Conservation (phyloP, 64 coral and sea anemone species). For the Porites australiensis region DNA sequence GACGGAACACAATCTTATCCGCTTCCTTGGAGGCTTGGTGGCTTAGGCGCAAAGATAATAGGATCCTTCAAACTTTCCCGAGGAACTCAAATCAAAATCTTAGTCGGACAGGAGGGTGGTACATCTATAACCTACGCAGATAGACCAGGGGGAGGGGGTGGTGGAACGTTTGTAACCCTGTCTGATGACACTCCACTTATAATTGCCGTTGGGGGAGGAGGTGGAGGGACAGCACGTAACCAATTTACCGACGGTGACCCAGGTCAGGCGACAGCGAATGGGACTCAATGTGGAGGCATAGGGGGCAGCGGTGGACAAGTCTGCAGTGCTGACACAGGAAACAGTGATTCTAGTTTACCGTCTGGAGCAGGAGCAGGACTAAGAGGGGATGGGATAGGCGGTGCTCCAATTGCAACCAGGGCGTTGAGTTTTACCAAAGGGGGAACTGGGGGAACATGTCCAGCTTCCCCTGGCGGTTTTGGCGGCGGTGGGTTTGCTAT, state of each 20-base stretch:
- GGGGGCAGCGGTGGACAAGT: slow-evolving; percentile 50
- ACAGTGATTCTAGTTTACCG: not conserved
- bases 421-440: slow-evolving; percentile 50
- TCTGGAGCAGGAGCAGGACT: not conserved
- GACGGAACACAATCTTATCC: not conserved
- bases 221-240: slow-evolving; percentile 16
- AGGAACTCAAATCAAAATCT: slow-evolving; percentile 70
- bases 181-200: slow-evolving; percentile 67
- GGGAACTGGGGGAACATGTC: slow-evolving; percentile 37
- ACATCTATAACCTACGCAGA: not conserved
- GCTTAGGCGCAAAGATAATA: slow-evolving; percentile 65
- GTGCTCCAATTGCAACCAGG: not conserved
- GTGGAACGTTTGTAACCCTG: slow-evolving; percentile 72
- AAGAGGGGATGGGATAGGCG: not conserved
- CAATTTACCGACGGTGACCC: slow-evolving; percentile 65
- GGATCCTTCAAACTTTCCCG: slow-evolving; percentile 62
- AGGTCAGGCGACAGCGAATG: slow-evolving; percentile 70
- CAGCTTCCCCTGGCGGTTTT: not conserved
- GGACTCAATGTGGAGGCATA: slow-evolving; percentile 59
- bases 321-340: slow-evolving; percentile 11
- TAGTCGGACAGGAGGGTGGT: slow-evolving; percentile 82
- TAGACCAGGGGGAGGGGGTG: slow-evolving; percentile 70
- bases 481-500: slow-evolving; percentile 53
- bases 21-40: slow-evolving; percentile 45
- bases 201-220: slow-evolving; percentile 84